Percentiles rank a stretch among this genome's conserved stretches.
phyloP scores from a whole-genome alignment of 2,113 vertebrate species.

The Trichechus manatus region DNA sequence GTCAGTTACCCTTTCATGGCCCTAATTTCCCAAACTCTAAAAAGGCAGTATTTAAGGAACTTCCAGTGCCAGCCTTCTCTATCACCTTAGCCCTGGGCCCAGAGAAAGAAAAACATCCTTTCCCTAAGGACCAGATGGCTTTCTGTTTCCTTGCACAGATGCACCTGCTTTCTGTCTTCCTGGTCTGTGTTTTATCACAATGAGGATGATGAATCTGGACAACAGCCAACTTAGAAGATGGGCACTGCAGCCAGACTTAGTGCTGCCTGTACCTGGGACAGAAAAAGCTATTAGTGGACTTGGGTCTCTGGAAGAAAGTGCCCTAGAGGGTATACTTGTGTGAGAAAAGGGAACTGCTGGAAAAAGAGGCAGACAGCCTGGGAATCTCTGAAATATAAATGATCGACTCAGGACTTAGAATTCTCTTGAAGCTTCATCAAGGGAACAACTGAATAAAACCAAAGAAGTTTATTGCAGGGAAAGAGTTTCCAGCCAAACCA shows the following conservation, averaged over 20 bases:
- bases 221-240: constrained; percentile 47
- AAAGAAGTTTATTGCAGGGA: constrained; percentile 29
- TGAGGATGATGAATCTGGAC: constrained; percentile 44
- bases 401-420: constrained; percentile 1
- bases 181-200: constrained; percentile 30
- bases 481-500: constrained; percentile 11
- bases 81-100: constrained; percentile 35
- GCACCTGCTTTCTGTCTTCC: constrained; percentile 58
- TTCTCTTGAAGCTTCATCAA: constrained; percentile 59
- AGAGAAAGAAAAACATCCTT: constrained; percentile 52
- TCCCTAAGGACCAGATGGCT: constrained; percentile 68
- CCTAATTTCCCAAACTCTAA: not conserved
- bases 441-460: constrained; percentile 55
- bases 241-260: constrained; percentile 22
- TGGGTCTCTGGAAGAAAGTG: constrained; percentile 48
- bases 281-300: constrained; percentile 52
- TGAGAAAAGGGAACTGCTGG: constrained; percentile 17
- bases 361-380: not conserved
- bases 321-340: not conserved
- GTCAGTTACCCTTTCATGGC: not conserved
- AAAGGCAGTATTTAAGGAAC: not conserved
- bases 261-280: constrained; percentile 9
- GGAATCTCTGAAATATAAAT: constrained; percentile 58
- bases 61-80: constrained; percentile 34
- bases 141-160: constrained; percentile 76